Evolutionary conservation across 2,888 invertebrate genomes (phyloP), one percentile per base, ranked within the genome.

Genomic region (Biston betularia): DNA sequence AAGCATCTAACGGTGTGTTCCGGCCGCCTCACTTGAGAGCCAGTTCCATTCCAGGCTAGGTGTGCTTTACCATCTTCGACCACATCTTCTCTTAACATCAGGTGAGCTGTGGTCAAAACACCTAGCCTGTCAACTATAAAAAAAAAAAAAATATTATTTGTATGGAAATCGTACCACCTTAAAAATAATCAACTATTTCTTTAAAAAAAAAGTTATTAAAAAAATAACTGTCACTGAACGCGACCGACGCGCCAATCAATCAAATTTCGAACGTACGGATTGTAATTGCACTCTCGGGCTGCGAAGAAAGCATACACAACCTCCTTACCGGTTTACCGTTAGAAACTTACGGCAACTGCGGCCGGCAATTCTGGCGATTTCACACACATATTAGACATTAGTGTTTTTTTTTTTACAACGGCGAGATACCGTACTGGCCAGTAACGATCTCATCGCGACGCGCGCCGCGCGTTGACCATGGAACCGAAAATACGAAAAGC

Each of bases 341-440:
- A 92, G 86, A 85, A 88, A 88, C 85, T 86, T 86, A 81, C 83
- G 80, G 79, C 77, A 65, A 63, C 75, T 72, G 68, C 56, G 56
- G 72, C 73, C 72, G 73, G 81, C 77, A 75, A 84, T 83, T 83
- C 83, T 80, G 82, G 77, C 84, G 89, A 92, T 92, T 92, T 92
- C 92, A 91, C 91, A 90, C 90, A 69, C 75, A 82, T 85, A 85
- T 87, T 85, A 85, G 85, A 85, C 79, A 79, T 76, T 83, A 82
- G 85, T n/a, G n/a, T 69, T 64, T 74, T 76, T 78, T 24, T 24
- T 77, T 77, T 75, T 75, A 71, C 73, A 79, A 81, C 78, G 77
- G 78, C 70, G 74, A 68, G 73, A 54, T 77, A 80, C 77, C 76
- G 79, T 79, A 77, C 80, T 75, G 74, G 70, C 68, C 74, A 75